Base-by-base conservation (phyloP, 1,140 invertebrate species). In the Pseudomyrmex sp. region DNA sequence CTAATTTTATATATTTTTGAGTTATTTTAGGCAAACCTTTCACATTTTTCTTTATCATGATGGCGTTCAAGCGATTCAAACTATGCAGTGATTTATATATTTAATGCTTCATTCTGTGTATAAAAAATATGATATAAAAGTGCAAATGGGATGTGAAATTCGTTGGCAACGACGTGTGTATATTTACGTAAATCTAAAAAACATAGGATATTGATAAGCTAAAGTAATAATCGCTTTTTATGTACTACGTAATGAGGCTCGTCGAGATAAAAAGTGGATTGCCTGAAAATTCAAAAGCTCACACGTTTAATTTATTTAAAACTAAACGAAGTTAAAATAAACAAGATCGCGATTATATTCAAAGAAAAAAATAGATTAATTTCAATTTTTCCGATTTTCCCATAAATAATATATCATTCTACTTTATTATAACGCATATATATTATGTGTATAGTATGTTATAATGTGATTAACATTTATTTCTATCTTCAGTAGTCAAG, bases 161-260 rank as follows among this genome's bases (percentile, higher is more conserved):
- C 77, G 89, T 86, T 66, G 80, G 84, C 90, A 90, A 90, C 87
- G 85, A 90, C 79, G 87, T 74, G 61, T 92, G 90, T 91, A 91
- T 84, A 91, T 90, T 91, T 84, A 65, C 59, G 74, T 86, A 48
- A 86, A 85, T 85, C 77, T 82, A 82, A 77, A 23, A 84, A 44
- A 35, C 66, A 68, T n/a, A 88, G 88, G 76, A 68, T 90, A 87
- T 87, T 89, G 65, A 75, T 88, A 70, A 86, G 85, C 82, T 85
- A 46, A 90, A 89, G 85, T 65, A 72, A 84, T 85, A 85, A 90
- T 87, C 59, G 91, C 84, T 89, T 90, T 87, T 90, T 86, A 50
- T 92, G 90, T 91, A 91, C 85, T 88, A 90, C 90, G 88, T 90
- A 15, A 59, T 58, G 54, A 70, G 65, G 10, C 23, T 80, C 54